Percentiles rank a stretch among this genome's conserved stretches.
phyloP scores from a whole-genome alignment of 2,888 invertebrate species.

The Drosophila villosipedis region DNA sequence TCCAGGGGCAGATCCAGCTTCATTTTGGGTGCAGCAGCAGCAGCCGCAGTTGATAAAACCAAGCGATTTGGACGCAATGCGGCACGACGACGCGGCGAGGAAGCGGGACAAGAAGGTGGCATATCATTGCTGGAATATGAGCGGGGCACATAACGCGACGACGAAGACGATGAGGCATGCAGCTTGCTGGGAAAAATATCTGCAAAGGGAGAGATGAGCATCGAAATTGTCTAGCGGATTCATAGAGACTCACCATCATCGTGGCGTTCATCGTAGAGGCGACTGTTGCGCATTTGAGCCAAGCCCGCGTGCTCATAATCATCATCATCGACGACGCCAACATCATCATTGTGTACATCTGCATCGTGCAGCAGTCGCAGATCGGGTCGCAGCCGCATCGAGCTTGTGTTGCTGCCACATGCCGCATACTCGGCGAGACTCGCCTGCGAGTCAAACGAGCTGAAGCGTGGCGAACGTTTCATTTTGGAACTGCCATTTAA shows the following conservation, averaged over 20 bases:
- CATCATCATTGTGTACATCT: slow-evolving; percentile 6
- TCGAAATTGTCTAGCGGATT: neutral
- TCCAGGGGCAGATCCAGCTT: slow-evolving; percentile 80
- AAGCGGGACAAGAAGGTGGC: slow-evolving; percentile 64
- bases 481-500: slow-evolving; percentile 80
- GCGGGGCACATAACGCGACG: slow-evolving; percentile 82
- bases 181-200: slow-evolving; percentile 68
- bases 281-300: slow-evolving; percentile 66
- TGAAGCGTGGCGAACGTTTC: slow-evolving; percentile 85
- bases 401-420: slow-evolving; percentile 39
- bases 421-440: slow-evolving; percentile 84
- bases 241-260: slow-evolving; percentile 61
- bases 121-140: slow-evolving; percentile 85
- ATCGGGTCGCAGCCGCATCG: slow-evolving; percentile 46
- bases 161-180: slow-evolving; percentile 32
- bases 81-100: slow-evolving; percentile 62
- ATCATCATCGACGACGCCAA: slow-evolving; percentile 52
- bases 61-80: slow-evolving; percentile 74
- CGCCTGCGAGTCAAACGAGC: slow-evolving; percentile 85
- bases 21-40: slow-evolving; percentile 62
- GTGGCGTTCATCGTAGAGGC: slow-evolving; percentile 68
- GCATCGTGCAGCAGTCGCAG: slow-evolving; percentile 50
- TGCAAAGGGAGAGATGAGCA: slow-evolving; percentile 5
- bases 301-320: slow-evolving; percentile 60
- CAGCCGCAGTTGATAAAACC: slow-evolving; percentile 56